Base-by-base conservation (phyloP, 1,140 invertebrate species). In the Dreissena rostriformis region DNA sequence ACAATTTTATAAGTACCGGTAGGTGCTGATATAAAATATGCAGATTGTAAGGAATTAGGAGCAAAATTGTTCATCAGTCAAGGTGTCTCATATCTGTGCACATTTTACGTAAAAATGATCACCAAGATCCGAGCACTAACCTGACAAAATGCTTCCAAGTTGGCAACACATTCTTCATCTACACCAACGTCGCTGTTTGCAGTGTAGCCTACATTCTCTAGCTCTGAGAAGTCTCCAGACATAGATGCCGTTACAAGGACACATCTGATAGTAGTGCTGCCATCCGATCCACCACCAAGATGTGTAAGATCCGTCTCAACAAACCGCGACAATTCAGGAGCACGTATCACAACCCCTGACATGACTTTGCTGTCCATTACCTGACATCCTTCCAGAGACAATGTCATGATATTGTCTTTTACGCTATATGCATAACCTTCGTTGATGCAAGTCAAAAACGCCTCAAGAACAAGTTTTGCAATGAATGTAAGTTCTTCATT, bases 151-250 rank as follows among this genome's bases (percentile, higher is more conserved):
- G 17, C 17, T n/a, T 19, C 22, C 57, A 61, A 61, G 17, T 61
- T 19, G 17, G 17, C 22, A 19, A 61, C 17, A 24, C 57, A 61
- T 61, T 61, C 57, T 24, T 61, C 57, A 28, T 80, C 84, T 22
- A 79, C 67, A 74, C 75, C 39, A 12, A 82, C 73, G 14, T 71
- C 74, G 53, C 29, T 66, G 10, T 76, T 63, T 70, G 70, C 72
- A 49, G 85, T 78, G 84, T 78, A 89, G 17, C 67, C 71, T 26
- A 70, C 76, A 71, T 78, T 70, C 2, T 82, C 28, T 1, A 87
- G 28, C 55, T 88, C 87, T 51, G 88, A 87, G 26, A 84, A 51
- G 77, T 90, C 88, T 26, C 89, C 89, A 0, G 89, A 90, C 84
- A 90, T 75, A 52, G 89, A 90, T 10, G 77, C 73, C 24, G 71